Evolutionary conservation across 2,113 vertebrate species (phyloP).

Genomic region (Rhinogobius similis): DNA sequence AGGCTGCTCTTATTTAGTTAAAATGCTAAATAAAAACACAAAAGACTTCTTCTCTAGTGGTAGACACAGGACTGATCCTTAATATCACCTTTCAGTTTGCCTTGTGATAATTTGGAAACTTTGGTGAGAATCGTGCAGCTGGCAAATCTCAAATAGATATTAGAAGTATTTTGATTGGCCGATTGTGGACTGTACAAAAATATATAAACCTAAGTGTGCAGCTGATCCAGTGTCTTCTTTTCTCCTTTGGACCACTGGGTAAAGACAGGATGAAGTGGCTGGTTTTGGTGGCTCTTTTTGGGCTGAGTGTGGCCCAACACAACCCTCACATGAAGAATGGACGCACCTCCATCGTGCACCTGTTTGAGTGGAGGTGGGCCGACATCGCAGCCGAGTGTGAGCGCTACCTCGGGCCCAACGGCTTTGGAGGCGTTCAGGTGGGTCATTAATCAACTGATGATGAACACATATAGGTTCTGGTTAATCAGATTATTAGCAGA

Average conservation of each 20-base stretch:
- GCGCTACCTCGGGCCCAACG: constrained; percentile 83
- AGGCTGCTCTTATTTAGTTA: no score
- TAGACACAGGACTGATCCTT: no score
- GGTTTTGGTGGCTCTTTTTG: constrained; percentile 72
- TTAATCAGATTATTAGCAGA: no score
- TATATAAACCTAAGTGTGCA: constrained; percentile 23
- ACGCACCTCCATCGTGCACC: constrained; percentile 85
- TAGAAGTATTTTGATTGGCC: constrained; percentile 33
- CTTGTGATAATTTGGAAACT: constrained; percentile 6
- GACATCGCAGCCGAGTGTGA: constrained; percentile 93
- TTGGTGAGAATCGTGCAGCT: constrained; percentile 52
- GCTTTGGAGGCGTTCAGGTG: constrained; percentile 81
- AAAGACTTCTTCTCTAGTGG: no score
- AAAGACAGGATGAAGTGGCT: constrained; percentile 77
- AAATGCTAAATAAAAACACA: no score
- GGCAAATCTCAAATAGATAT: constrained; percentile 21
- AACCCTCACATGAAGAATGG: constrained; percentile 68
- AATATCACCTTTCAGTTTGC: background rate
- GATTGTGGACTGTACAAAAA: background rate
- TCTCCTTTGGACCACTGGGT: constrained; percentile 26
- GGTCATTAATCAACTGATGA: no score
- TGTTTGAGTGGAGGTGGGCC: constrained; percentile 93
- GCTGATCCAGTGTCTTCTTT: background rate
- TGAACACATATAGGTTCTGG: no score
- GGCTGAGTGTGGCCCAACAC: constrained; percentile 80